Evolutionary conservation across 37 sponge, comb jelly and placozoan genomes (phyloP).

Genomic region (Haliclona indistincta): DNA sequence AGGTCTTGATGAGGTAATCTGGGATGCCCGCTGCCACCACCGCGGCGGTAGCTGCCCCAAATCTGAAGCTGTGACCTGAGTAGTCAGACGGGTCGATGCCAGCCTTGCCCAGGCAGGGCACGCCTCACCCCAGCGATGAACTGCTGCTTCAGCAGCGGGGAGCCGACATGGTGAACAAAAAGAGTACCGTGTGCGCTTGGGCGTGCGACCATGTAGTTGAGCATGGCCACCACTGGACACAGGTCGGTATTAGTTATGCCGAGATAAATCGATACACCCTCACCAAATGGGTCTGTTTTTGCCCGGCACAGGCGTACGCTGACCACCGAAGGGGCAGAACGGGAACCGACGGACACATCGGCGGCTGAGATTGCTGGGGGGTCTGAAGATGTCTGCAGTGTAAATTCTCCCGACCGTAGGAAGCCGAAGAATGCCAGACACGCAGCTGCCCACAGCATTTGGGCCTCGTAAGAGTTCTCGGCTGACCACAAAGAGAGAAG

Average conservation of each 20-base stretch:
- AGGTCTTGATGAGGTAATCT: slow-evolving; percentile 14
- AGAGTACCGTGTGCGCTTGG: slow-evolving; percentile 10
- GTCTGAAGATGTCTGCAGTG: slow-evolving; percentile 21
- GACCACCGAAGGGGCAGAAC: not conserved
- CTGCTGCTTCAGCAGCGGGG: not conserved
- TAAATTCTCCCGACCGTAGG: too few species aligned
- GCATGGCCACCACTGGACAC: slow-evolving; percentile 32
- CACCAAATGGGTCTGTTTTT: slow-evolving; percentile 33
- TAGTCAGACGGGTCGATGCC: slow-evolving; percentile 18
- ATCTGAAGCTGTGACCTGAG: slow-evolving; percentile 30
- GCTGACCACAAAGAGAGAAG: not conserved
- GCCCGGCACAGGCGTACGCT: slow-evolving; percentile 9
- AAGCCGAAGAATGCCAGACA: slow-evolving; percentile 33
- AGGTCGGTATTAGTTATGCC: slow-evolving; percentile 6
- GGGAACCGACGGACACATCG: slow-evolving; percentile 23
- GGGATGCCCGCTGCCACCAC: slow-evolving; percentile 13
- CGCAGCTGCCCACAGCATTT: slow-evolving; percentile 35
- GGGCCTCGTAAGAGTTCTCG: not conserved
- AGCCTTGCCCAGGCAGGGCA: not conserved
- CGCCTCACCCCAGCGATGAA: slow-evolving; percentile 8
- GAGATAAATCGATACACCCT: slow-evolving; percentile 10
- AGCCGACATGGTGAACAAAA: not conserved
- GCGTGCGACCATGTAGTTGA: not conserved
- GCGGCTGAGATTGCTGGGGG: too few species aligned
- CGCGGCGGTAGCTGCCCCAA: slow-evolving; percentile 38